A percentile compares a stretch with the other conserved stretches of the same genome.
These are phyloP conservation scores for Brienomyrus brachyistius DNA, from an alignment of 2,113 vertebrate species.

Conservation along the genomic window DNA sequence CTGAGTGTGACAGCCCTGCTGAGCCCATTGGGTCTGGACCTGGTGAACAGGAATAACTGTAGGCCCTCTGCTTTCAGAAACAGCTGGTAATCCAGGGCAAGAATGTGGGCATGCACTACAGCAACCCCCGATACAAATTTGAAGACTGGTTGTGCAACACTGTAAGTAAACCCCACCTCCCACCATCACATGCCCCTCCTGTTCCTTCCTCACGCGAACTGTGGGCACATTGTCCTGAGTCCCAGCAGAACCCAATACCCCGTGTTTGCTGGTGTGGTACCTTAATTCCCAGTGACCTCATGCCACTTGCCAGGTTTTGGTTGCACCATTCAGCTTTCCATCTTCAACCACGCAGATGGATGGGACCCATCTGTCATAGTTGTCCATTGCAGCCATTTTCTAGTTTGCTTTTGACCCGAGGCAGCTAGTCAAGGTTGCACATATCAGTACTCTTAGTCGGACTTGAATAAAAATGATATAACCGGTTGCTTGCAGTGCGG, in stretches of 20 bases:
- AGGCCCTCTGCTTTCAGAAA: constrained; percentile 87
- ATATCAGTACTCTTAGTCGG: constrained; percentile 46
- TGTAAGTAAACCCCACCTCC: constrained; percentile 44
- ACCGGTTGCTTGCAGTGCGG: constrained; percentile 84
- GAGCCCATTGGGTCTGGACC: constrained; percentile 52
- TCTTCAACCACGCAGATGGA: constrained; percentile 15
- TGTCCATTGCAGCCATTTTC: constrained; percentile 45
- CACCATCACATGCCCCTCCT: neutral
- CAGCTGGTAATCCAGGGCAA: constrained; percentile 91
- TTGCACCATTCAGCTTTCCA: neutral
- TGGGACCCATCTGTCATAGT: constrained; percentile 36
- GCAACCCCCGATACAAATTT: constrained; percentile 93
- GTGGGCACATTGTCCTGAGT: neutral
- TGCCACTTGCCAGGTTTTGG: neutral
- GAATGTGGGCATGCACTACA: constrained; percentile 94
- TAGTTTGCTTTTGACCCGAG: constrained; percentile 48
- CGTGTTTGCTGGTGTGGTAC: neutral
- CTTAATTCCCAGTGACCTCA: neutral
- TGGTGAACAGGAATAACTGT: constrained; percentile 38
- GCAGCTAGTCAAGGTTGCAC: constrained; percentile 43
- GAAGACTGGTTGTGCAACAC: constrained; percentile 90
- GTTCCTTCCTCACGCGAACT: neutral
- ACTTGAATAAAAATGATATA: constrained; percentile 59
- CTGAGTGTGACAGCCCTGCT: constrained; percentile 44
- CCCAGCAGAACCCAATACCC: neutral